These are phyloP conservation scores for Acanthurus lineatus DNA, from an alignment of 2,797 vertebrate genomes.

Conservation along the genomic window DNA sequence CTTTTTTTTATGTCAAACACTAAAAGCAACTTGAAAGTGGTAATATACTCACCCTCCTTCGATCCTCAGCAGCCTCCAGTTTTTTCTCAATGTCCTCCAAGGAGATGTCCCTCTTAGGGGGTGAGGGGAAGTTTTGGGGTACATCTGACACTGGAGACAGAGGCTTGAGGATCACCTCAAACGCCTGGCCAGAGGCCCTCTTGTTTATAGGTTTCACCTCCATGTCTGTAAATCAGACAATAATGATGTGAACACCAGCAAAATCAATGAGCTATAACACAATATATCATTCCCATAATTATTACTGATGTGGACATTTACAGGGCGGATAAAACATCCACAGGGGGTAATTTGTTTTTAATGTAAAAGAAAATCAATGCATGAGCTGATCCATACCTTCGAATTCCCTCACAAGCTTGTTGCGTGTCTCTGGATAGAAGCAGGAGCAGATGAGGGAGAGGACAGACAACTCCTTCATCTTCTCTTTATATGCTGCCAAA, in stretches of 20 bases:
- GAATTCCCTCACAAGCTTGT: conserved; percentile 92
- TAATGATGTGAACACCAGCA: conserved; percentile 11
- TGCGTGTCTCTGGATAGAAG: conserved; percentile 95
- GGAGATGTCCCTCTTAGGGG: conserved; percentile 94
- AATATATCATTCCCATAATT: conserved; percentile 15
- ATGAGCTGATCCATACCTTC: conserved; percentile 86
- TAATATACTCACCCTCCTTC: conserved; percentile 89
- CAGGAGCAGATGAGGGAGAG: conserved; percentile 98
- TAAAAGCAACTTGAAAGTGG: not conserved
- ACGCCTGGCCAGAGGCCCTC: conserved; percentile 96
- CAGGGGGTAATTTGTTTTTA: not conserved
- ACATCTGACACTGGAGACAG: conserved; percentile 93
- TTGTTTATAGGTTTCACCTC: conserved; percentile 97
- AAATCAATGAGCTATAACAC: conserved; percentile 31
- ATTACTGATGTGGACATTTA: conserved; percentile 7
- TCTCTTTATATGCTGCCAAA: conserved; percentile 97
- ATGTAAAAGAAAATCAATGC: conserved; percentile 25
- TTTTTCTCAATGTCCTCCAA: conserved; percentile 97
- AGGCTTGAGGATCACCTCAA: conserved; percentile 97
- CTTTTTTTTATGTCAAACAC: not conserved
- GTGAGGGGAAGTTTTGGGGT: conserved; percentile 87
- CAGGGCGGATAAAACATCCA: conserved; percentile 9
- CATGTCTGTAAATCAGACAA: conserved; percentile 88
- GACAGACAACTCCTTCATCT: conserved; percentile 99
- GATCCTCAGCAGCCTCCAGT: conserved; percentile 95